Conservation (phyloP, 1,140 invertebrate species). For the Trinorchestia longiramus region DNA sequence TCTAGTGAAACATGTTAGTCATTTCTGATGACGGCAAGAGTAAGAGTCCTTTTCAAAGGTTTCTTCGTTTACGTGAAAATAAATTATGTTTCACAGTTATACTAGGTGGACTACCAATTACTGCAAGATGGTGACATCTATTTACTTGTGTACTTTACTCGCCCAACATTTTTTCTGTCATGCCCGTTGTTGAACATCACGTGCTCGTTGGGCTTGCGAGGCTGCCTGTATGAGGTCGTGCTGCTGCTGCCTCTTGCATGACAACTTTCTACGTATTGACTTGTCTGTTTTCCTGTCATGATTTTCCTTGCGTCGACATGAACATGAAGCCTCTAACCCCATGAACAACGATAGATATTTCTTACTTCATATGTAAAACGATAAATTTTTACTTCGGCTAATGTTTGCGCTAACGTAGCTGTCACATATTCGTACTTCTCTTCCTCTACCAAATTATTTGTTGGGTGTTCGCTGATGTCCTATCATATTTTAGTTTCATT, state of each 20-base stretch:
- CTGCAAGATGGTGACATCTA: background rate
- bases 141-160: background rate
- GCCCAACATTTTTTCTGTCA: background rate
- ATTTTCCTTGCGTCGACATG: no score
- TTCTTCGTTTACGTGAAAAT: background rate
- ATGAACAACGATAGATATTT: background rate
- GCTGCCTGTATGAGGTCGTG: background rate
- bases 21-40: background rate
- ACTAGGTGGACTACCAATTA: background rate
- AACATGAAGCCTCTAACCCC: background rate
- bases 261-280: background rate
- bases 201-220: slow-evolving; percentile 30
- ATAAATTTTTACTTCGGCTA: background rate
- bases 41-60: background rate
- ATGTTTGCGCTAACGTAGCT: background rate
- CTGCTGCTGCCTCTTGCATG: slow-evolving; percentile 34
- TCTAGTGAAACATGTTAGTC: background rate
- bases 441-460: background rate
- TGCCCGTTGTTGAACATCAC: slow-evolving; percentile 5
- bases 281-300: background rate
- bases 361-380: background rate
- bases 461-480: slow-evolving; percentile 19
- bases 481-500: slow-evolving; percentile 11
- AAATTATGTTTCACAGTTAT: background rate
- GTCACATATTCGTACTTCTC: background rate